phyloP scores from a whole-genome alignment of 2,113 vertebrate genomes.

The Scopus umbretta region DNA sequence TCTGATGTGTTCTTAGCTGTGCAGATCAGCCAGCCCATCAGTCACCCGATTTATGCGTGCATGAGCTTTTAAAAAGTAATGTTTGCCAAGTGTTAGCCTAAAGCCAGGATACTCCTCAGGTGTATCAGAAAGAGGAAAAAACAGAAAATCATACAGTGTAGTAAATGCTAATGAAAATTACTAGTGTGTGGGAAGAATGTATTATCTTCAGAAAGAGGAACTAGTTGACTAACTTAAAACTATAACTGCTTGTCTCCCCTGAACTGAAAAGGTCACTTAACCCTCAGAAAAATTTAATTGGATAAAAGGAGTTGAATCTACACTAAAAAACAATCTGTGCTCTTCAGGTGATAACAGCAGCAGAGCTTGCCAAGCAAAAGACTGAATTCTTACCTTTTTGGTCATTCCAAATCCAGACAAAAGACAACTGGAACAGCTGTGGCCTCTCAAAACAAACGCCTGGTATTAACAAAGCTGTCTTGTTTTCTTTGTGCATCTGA shows the following conservation, averaged over 20 bases:
- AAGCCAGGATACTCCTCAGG: neutral
- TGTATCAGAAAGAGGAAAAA: neutral
- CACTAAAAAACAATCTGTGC: neutral
- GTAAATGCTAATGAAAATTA: neutral
- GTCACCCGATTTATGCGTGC: neutral
- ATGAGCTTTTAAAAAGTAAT: neutral
- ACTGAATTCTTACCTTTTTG: neutral
- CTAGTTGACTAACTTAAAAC: neutral
- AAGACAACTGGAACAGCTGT: neutral
- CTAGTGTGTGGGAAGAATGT: neutral
- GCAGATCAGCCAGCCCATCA: neutral
- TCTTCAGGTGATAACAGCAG: neutral
- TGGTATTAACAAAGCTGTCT: neutral
- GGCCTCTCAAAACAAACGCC: neutral
- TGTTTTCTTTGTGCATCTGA: neutral
- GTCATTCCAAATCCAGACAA: neutral
- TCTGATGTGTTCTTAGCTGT: neutral
- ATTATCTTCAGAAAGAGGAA: neutral
- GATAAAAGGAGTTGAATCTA: neutral
- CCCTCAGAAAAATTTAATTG: neutral
- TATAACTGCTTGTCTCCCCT: neutral
- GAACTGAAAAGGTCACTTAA: neutral
- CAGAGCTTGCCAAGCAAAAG: neutral
- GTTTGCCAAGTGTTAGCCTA: neutral
- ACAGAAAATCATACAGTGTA: neutral